These are phyloP conservation scores for Harpegnathos saltator DNA, from an alignment of 1,140 invertebrate genomes.

Conservation along the genomic window DNA sequence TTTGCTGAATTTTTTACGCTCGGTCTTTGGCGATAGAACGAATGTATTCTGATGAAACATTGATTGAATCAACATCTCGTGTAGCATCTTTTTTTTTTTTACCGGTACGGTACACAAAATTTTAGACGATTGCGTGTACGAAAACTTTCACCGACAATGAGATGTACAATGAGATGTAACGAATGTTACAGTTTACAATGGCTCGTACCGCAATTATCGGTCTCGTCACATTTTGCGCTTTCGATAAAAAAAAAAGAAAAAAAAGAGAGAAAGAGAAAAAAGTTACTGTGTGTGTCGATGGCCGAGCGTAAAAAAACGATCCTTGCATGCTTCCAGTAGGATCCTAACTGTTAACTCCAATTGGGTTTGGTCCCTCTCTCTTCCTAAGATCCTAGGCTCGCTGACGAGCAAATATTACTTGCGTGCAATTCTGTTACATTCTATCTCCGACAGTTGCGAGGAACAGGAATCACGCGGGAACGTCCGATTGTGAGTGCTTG, in stretches of 20 bases:
- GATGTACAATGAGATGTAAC: not conserved
- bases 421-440: conserved; percentile 43
- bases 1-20: conserved; percentile 82
- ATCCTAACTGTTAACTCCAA: conserved; percentile 79
- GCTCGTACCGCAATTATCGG: not conserved
- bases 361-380: conserved; percentile 70
- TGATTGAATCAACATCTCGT: too few relatives aligned
- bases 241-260: not conserved
- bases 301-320: conserved; percentile 82
- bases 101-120: too few relatives aligned
- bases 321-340: conserved; percentile 83
- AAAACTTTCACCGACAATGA: not conserved
- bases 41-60: too few relatives aligned
- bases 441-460: conserved; percentile 32
- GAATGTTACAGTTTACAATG: not conserved
- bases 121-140: not conserved
- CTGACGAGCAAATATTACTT: conserved; percentile 50
- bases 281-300: conserved; percentile 50
- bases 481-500: conserved; percentile 1
- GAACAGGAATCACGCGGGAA: conserved; percentile 25
- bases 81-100: not conserved
- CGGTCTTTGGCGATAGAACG: conserved; percentile 64
- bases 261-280: not conserved
- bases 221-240: conserved; percentile 7
- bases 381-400: conserved; percentile 60